Percentiles rank a stretch among this genome's conserved stretches.
These are phyloP conservation scores for Ceyx melanurus DNA, from an alignment of 2,113 vertebrate genomes.

Conservation along the genomic window DNA sequence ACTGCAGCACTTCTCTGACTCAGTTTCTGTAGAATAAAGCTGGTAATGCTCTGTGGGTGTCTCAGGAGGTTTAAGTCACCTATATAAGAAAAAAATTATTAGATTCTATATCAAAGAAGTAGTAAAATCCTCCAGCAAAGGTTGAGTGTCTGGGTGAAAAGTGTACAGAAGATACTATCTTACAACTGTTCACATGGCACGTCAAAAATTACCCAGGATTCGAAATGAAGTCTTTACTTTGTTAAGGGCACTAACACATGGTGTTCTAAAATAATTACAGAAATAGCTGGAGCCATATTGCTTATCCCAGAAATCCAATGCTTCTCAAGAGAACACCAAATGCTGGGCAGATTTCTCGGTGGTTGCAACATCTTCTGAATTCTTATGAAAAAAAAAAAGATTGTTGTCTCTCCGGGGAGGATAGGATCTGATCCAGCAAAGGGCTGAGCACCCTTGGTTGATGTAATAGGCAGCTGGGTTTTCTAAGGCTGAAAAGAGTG, in stretches of 20 bases:
- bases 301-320: background rate
- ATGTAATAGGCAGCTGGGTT: background rate
- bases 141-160: background rate
- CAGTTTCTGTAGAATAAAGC: background rate
- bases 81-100: background rate
- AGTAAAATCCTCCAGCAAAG: background rate
- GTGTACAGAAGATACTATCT: background rate
- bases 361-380: background rate
- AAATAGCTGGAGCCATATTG: constrained; percentile 50
- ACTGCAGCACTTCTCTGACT: background rate
- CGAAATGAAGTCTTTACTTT: background rate
- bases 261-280: constrained; percentile 38
- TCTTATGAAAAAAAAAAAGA: background rate
- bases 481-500: background rate
- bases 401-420: accelerated
- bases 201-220: background rate
- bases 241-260: constrained; percentile 16
- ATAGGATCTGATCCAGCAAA: background rate
- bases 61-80: background rate
- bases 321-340: constrained; percentile 32
- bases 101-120: background rate
- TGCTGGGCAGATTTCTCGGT: background rate
- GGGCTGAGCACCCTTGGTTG: background rate
- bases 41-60: background rate
- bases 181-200: background rate